These are phyloP conservation scores for Brienomyrus longianalis DNA, from an alignment of 2,113 vertebrate species.

Conservation along the genomic window DNA sequence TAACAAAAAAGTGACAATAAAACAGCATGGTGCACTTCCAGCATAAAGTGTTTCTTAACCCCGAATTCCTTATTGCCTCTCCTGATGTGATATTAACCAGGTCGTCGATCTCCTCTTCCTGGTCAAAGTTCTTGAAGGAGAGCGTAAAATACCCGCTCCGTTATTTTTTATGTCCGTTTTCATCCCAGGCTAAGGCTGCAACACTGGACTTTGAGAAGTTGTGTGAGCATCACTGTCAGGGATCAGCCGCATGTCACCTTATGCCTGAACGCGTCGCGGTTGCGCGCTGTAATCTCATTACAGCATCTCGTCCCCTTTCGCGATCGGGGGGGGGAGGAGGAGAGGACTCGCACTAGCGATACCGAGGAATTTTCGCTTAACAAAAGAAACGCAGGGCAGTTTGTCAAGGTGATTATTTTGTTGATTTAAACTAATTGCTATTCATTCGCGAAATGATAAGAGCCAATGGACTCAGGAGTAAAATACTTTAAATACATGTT, in stretches of 20 bases:
- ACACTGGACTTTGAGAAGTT: constrained; percentile 14
- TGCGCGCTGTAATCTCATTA: constrained; percentile 49
- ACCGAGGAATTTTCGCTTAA: neutral
- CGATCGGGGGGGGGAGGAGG: constrained; percentile 4
- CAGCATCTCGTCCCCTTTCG: constrained; percentile 38
- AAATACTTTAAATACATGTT: neutral
- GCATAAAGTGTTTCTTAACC: neutral
- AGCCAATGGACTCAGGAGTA: neutral
- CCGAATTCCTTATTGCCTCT: neutral
- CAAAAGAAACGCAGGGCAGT: constrained; percentile 8
- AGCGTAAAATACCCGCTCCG: neutral
- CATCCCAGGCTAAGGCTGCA: neutral
- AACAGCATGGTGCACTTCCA: neutral
- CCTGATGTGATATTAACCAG: neutral
- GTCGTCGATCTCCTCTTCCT: neutral
- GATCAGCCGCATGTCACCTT: constrained; percentile 32
- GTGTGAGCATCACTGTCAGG: constrained; percentile 40
- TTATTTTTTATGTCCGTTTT: neutral
- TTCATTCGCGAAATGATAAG: neutral
- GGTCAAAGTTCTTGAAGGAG: neutral
- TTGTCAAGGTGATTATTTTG: constrained; percentile 14
- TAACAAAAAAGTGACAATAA: neutral
- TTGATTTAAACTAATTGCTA: constrained; percentile 14
- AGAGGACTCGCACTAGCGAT: neutral
- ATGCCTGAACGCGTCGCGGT: constrained; percentile 37